These are phyloP conservation scores for Steinernema scapterisci DNA, from an alignment of 2,888 invertebrate genomes.

Conservation along the genomic window DNA sequence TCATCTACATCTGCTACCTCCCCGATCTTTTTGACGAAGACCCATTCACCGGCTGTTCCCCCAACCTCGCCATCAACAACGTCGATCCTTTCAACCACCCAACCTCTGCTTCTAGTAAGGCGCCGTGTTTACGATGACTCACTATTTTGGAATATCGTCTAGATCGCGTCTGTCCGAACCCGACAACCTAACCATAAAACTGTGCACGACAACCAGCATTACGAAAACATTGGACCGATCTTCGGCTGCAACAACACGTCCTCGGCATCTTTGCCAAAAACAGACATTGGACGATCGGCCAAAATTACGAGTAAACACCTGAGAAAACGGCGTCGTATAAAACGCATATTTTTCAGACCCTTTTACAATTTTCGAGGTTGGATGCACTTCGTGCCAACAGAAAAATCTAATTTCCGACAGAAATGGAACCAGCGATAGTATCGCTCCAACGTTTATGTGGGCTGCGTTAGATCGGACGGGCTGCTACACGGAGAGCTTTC, in stretches of 20 bases:
- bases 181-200: neutral
- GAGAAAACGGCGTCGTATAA: neutral
- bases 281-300: neutral
- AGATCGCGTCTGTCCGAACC: no score
- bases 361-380: neutral
- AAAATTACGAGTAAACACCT: neutral
- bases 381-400: neutral
- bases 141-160: no score
- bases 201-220: neutral
- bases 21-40: no score
- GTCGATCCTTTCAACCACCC: no score
- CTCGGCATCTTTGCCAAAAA: neutral
- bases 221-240: neutral
- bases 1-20: no score
- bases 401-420: neutral
- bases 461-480: neutral
- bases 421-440: neutral
- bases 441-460: neutral
- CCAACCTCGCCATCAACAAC: no score
- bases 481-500: neutral
- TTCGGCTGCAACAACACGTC: neutral
- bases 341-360: neutral
- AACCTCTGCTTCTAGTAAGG: no score
- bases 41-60: no score
- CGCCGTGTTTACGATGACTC: no score